Evolutionary conservation across 2,113 vertebrate species (phyloP), one percentile per base, ranked within the genome.

Genomic region (Crocuta crocuta): DNA sequence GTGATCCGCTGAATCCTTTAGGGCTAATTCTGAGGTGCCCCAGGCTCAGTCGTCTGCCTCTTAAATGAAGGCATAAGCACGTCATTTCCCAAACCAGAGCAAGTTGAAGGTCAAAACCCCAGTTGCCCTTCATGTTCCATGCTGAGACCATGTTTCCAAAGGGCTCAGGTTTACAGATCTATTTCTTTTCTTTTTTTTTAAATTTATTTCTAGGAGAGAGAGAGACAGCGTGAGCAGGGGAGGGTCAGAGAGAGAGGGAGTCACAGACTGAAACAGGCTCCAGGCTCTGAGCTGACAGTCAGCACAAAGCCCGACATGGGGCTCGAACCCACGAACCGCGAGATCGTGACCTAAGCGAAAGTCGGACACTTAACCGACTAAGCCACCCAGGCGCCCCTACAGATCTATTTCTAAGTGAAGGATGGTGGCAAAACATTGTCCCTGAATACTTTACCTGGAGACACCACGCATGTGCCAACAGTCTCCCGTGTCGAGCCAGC

Each of bases 401-500:
- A 55, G 43, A 24, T 35, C 61, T 28, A 1, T 81, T 45, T 66
- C 31, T 70, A 9, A 80, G 35, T 39, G 12, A n/a, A 61, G 28
- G 58, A 21, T 19, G 0, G 7, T 31, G 58, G 74, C 76, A 80
- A 33, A 48, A 50, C n/a, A 4, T 89, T 12, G 8, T 21, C 31
- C 12, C 58, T 33, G 7, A 71, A 21, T 9, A 8, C 21, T 2
- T 82, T 15, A 45, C 24, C 79, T 28, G 10, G 48, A 92, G 71
- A 24, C 39, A 7, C 16, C 11, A 0, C 0, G 7, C 9, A 15
- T 11, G 55, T 10, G 39, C 78, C 55, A 9, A 65, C 4, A 7
- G 39, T 1, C 0, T 61, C 39, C 71, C 26, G 4, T 5, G 8
- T 0, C 31, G 21, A 55, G 2, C 8, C 3, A 7, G 23, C 3